Conservation (phyloP, 2,113 vertebrate genomes). For the Aramus guarauna region DNA sequence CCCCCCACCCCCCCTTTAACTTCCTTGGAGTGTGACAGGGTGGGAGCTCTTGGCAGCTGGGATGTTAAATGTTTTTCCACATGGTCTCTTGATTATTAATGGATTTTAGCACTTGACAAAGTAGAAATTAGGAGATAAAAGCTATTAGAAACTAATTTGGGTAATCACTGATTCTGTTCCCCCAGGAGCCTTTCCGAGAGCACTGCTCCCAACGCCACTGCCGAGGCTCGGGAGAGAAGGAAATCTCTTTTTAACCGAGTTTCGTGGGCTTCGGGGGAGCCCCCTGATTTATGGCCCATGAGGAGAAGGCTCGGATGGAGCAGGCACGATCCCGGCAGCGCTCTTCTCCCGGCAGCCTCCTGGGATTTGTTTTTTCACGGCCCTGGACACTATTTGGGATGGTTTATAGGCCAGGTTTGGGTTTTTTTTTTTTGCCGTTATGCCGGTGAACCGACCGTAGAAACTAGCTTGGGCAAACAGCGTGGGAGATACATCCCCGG, state of each 20-base stretch:
- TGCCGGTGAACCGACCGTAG: background rate
- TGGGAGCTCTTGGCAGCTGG: constrained; percentile 9
- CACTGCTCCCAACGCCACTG: background rate
- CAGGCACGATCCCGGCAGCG: background rate
- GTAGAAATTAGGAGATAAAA: constrained; percentile 65
- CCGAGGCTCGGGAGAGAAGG: background rate
- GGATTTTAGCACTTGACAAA: constrained; percentile 64
- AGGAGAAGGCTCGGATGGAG: background rate
- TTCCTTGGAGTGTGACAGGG: background rate
- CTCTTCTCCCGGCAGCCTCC: background rate
- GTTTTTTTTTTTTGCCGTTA: constrained; percentile 9
- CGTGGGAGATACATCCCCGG: background rate
- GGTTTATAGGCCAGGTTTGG: too few species aligned
- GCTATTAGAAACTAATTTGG: constrained; percentile 65
- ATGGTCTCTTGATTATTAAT: constrained; percentile 63
- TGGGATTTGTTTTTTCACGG: background rate
- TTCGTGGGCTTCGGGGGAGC: background rate
- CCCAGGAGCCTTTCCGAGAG: constrained; percentile 22
- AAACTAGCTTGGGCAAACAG: constrained; percentile 6
- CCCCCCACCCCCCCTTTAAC: background rate
- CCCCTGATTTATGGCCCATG: background rate
- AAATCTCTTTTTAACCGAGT: background rate
- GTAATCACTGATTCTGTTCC: constrained; percentile 51
- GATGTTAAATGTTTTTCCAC: constrained; percentile 51
- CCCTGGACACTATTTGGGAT: background rate